A percentile compares a stretch with the other conserved stretches of the same genome.
phyloP scores from a whole-genome alignment of 1,140 invertebrate species.

The Anastatus disparis region DNA sequence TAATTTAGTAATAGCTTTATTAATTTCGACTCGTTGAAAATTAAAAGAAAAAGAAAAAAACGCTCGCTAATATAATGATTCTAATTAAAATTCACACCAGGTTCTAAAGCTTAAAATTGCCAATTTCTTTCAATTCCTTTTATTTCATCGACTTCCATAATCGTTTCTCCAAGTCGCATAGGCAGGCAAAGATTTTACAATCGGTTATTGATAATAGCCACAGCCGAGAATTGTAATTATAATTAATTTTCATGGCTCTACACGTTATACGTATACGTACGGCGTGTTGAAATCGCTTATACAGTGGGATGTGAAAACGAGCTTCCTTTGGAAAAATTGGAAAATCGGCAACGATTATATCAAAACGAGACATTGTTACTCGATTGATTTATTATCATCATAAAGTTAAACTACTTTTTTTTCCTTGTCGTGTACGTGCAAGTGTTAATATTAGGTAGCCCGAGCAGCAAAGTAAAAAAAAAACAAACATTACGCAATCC shows the following conservation, averaged over 20 bases:
- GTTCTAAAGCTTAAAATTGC: too few relatives aligned
- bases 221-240: too few relatives aligned
- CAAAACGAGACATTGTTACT: not conserved
- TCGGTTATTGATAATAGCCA: too few relatives aligned
- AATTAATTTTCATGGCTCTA: not conserved
- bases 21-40: slow-evolving; percentile 6
- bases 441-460: not conserved
- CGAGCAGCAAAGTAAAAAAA: not conserved
- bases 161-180: too few relatives aligned
- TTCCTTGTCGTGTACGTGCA: not conserved
- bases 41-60: not conserved
- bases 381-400: not conserved
- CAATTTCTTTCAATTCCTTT: too few relatives aligned
- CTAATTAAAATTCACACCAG: not conserved
- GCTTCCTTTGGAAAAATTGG: not conserved
- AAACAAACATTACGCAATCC: slow-evolving; percentile 8
- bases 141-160: too few relatives aligned
- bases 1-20: slow-evolving; percentile 25
- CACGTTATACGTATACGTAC: not conserved
- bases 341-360: slow-evolving; percentile 28
- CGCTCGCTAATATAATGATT: not conserved
- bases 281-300: not conserved
- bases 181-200: too few relatives aligned
- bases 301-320: not conserved
- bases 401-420: not conserved